Evolutionary conservation across 2,113 vertebrate genomes (phyloP).

Genomic region (Nycticryphes semicollaris): DNA sequence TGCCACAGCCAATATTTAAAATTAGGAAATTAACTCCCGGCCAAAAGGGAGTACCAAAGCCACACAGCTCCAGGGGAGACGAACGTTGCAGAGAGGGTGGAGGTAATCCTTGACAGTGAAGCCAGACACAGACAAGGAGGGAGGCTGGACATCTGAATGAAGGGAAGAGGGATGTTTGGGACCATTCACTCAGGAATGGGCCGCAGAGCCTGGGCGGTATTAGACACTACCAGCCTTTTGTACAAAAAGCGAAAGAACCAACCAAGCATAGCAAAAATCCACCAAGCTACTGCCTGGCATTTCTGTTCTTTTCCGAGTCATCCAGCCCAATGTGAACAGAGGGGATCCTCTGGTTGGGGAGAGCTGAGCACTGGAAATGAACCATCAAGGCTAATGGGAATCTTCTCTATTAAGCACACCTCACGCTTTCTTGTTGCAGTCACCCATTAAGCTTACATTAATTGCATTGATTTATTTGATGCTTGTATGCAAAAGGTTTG

Average conservation of each 20-base stretch:
- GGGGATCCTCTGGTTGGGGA: background rate
- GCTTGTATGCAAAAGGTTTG: background rate
- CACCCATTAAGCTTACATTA: background rate
- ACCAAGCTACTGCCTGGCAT: background rate
- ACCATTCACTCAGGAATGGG: background rate
- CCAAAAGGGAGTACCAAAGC: background rate
- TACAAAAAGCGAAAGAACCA: background rate
- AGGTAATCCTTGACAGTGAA: background rate
- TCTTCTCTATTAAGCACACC: background rate
- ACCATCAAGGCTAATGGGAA: background rate
- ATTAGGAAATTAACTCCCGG: background rate
- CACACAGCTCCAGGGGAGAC: background rate
- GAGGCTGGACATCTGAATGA: background rate
- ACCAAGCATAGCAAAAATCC: background rate
- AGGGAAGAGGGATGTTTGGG: background rate
- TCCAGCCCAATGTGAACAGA: background rate
- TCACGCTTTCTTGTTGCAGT: background rate
- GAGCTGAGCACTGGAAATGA: background rate
- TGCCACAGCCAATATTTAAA: background rate
- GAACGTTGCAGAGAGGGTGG: background rate
- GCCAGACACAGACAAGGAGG: background rate
- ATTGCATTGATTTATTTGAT: slow-evolving; percentile 18
- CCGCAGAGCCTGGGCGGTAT: background rate
- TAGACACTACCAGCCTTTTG: background rate
- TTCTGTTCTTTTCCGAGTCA: background rate